phyloP scores from a whole-genome alignment of 1,140 invertebrate species.

The Goniozus legneri region DNA sequence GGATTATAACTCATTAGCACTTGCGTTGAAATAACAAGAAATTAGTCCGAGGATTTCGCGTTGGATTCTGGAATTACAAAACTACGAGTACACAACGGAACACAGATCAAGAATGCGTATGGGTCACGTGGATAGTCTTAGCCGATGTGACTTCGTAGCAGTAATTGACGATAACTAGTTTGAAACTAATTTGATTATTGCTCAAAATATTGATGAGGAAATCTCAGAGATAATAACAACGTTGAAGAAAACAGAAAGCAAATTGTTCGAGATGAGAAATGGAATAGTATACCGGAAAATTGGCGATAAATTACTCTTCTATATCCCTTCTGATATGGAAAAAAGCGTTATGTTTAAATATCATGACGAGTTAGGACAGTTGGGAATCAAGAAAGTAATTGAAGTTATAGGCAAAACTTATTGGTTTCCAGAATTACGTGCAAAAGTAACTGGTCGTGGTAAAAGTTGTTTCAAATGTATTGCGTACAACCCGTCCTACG shows the following conservation, averaged over 20 bases:
- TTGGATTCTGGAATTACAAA: constrained; percentile 22
- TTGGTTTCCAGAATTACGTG: constrained; percentile 22
- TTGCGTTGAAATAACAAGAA: too few relatives aligned
- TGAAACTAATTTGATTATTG: constrained; percentile 10
- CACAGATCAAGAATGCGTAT: constrained; percentile 17
- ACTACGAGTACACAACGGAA: constrained; percentile 20
- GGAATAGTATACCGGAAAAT: constrained; percentile 17
- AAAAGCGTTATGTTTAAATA: constrained; percentile 13
- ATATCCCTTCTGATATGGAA: constrained; percentile 23
- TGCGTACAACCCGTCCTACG: constrained; percentile 9
- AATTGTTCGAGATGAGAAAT: constrained; percentile 17
- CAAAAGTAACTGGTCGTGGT: constrained; percentile 14
- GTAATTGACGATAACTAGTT: constrained; percentile 15
- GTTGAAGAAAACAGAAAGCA: constrained; percentile 13
- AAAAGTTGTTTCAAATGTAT: constrained; percentile 23
- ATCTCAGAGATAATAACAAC: constrained; percentile 10
- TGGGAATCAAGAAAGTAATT: constrained; percentile 23
- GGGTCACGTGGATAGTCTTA: constrained; percentile 21
- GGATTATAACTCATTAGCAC: too few relatives aligned
- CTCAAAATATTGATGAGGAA: constrained; percentile 16
- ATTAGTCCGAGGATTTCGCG: constrained; percentile 16
- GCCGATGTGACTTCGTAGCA: constrained; percentile 11
- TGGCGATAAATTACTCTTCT: constrained; percentile 17
- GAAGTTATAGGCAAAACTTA: constrained; percentile 14
- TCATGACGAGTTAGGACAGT: constrained; percentile 29